Percentiles rank a stretch among this genome's conserved stretches.
phyloP scores from a whole-genome alignment of 2,113 vertebrate species.

The Pachycephala philippinensis region DNA sequence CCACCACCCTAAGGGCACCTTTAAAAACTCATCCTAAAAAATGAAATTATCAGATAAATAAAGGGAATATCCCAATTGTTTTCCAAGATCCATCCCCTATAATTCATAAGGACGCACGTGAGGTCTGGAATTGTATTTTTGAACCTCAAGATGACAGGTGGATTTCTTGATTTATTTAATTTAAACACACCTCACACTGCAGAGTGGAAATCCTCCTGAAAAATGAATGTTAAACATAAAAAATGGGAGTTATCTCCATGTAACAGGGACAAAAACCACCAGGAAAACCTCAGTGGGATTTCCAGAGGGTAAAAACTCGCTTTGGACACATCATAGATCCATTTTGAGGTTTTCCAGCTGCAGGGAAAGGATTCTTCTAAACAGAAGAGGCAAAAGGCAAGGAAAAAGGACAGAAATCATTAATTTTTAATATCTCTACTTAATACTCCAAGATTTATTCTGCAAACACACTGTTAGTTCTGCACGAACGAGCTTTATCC shows the following conservation, averaged over 20 bases:
- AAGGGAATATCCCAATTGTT: not conserved
- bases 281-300: not conserved
- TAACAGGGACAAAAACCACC: not conserved
- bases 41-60: not conserved
- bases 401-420: not conserved
- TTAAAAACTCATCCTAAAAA: not conserved
- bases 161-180: not conserved
- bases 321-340: not conserved
- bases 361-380: not conserved
- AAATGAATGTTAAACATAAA: not conserved
- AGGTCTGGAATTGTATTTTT: not conserved
- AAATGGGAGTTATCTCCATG: not conserved
- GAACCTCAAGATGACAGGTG: not conserved
- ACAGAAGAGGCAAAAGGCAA: not conserved
- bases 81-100: not conserved
- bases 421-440: not conserved
- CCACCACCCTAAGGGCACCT: not conserved
- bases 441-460: not conserved
- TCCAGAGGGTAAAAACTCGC: not conserved
- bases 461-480: not conserved
- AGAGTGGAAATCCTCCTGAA: not conserved
- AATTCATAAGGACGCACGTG: accelerated
- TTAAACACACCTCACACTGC: not conserved
- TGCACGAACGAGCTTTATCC: not conserved
- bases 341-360: not conserved